Evolutionary conservation across 2,888 invertebrate species (phyloP).

Genomic region (Papilio protenor): DNA sequence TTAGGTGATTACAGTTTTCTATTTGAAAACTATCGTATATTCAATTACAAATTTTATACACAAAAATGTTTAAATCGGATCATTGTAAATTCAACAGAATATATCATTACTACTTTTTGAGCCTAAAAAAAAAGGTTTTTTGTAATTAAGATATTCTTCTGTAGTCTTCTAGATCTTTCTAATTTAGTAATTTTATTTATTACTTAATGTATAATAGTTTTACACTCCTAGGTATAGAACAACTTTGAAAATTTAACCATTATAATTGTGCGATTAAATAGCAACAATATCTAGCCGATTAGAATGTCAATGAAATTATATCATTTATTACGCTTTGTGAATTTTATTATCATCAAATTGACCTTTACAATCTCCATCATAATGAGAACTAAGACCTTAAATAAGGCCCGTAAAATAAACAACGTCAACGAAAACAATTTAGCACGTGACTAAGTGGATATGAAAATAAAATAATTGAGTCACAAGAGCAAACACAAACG

Average conservation of each 20-base stretch:
- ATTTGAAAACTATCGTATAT: neutral
- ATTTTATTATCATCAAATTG: conserved; percentile 3
- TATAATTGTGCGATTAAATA: neutral
- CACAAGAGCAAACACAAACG: conserved; percentile 3
- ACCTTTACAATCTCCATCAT: conserved; percentile 6
- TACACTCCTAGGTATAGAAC: too few relatives aligned
- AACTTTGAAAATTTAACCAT: too few relatives aligned
- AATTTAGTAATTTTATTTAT: too few relatives aligned
- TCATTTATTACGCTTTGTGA: neutral
- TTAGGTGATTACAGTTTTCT: neutral
- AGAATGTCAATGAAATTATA: conserved; percentile 2
- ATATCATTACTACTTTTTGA: too few relatives aligned
- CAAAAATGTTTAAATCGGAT: too few relatives aligned
- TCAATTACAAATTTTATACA: neutral
- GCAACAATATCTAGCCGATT: neutral
- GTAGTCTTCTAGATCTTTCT: too few relatives aligned
- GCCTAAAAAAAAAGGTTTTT: too few relatives aligned
- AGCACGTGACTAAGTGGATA: conserved; percentile 18
- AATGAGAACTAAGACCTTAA: conserved; percentile 16
- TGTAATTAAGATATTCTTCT: too few relatives aligned
- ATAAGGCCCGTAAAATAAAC: neutral
- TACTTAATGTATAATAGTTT: too few relatives aligned
- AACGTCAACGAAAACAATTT: conserved; percentile 15
- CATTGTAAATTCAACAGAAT: too few relatives aligned
- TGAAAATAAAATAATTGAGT: conserved; percentile 19